Evolutionary conservation across 2,113 vertebrate species (phyloP).

Genomic region (Rhinoderma darwinii): DNA sequence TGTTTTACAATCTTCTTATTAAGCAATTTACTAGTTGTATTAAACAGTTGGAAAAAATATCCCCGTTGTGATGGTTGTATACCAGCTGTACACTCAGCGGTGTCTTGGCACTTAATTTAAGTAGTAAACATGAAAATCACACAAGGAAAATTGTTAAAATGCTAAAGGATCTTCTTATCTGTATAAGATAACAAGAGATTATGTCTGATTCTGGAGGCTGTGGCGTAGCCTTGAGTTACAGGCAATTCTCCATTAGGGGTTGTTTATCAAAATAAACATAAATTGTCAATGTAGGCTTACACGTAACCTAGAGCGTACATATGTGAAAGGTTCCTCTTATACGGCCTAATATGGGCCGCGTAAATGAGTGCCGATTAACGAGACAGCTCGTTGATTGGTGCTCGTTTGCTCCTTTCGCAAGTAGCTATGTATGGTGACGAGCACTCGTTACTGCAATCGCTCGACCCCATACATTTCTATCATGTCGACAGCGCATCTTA

Average conservation of each 20-base stretch:
- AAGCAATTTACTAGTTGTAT: conserved; percentile 60
- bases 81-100: conserved; percentile 58
- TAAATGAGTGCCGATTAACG: too few relatives aligned
- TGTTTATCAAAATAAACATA: conserved; percentile 57
- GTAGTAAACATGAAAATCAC: conserved; percentile 51
- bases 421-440: too few relatives aligned
- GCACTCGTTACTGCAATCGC: too few relatives aligned
- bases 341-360: too few relatives aligned
- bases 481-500: too few relatives aligned
- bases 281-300: conserved; percentile 13
- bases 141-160: conserved; percentile 51
- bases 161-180: conserved; percentile 55
- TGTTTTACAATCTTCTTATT: conserved; percentile 61
- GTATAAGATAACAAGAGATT: conserved; percentile 45
- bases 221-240: conserved; percentile 20
- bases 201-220: conserved; percentile 20
- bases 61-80: conserved; percentile 55
- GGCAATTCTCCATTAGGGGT: conserved; percentile 37
- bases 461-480: too few relatives aligned
- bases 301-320: not conserved
- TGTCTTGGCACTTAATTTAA: conserved; percentile 57
- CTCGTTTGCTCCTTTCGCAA: too few relatives aligned
- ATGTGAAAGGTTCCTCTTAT: too few relatives aligned
- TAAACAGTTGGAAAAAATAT: conserved; percentile 55
- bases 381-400: too few relatives aligned